Evolutionary conservation across 2,888 invertebrate species (phyloP).

Genomic region (Mythimna impura): DNA sequence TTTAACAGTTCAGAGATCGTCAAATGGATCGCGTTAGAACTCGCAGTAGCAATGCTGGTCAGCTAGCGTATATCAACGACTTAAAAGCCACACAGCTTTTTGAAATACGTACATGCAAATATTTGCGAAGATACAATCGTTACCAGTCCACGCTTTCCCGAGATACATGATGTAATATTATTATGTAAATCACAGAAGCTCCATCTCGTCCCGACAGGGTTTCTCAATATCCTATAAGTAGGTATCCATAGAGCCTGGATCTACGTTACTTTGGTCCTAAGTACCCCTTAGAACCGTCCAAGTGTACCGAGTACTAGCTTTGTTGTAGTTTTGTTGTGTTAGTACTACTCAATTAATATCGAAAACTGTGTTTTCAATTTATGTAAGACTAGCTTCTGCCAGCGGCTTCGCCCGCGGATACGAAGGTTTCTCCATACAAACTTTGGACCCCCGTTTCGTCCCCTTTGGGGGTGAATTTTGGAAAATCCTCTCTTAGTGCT

Average conservation of each 20-base stretch:
- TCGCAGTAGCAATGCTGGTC: too few relatives aligned
- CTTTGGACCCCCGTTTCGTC: too few relatives aligned
- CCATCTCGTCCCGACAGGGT: constrained; percentile 13
- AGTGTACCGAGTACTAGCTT: constrained; percentile 4
- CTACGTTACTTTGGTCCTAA: constrained; percentile 7
- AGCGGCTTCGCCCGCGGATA: too few relatives aligned
- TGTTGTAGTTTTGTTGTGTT: constrained; percentile 1
- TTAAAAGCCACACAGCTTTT: too few relatives aligned
- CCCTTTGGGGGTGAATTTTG: too few relatives aligned
- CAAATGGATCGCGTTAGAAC: too few relatives aligned
- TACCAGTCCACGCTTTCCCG: not conserved
- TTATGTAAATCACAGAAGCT: constrained; percentile 42
- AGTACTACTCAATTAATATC: not conserved
- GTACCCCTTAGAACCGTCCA: constrained; percentile 7
- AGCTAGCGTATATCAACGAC: too few relatives aligned
- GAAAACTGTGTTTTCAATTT: not conserved
- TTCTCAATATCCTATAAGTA: constrained; percentile 33
- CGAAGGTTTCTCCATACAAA: too few relatives aligned
- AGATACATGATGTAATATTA: constrained; percentile 12
- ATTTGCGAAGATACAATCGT: constrained; percentile 1
- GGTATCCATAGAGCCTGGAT: constrained; percentile 24
- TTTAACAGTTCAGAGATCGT: too few relatives aligned
- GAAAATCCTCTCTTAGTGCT: too few relatives aligned
- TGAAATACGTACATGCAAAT: not conserved
- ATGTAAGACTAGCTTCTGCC: not conserved